These are phyloP conservation scores for Erpobdella octoculata DNA, from an alignment of 2,888 invertebrate species.

Conservation along the genomic window DNA sequence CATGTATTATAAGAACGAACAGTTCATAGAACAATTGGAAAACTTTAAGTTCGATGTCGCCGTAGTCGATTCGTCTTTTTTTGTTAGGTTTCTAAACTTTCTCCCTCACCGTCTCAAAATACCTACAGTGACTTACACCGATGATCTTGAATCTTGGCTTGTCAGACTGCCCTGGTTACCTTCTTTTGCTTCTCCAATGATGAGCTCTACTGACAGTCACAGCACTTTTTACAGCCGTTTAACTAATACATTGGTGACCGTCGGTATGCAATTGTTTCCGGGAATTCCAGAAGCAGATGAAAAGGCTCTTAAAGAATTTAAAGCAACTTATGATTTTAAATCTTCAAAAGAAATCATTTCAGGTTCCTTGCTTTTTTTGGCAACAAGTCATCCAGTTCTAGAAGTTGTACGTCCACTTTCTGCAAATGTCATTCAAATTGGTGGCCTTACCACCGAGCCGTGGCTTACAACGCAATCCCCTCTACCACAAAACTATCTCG, in stretches of 20 bases:
- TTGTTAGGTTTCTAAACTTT: constrained; percentile 22
- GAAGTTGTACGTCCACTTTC: constrained; percentile 15
- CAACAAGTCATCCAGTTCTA: constrained; percentile 7
- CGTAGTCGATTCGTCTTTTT: constrained; percentile 22
- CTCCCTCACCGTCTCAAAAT: constrained; percentile 27
- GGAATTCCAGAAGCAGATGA: not conserved
- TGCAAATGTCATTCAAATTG: constrained; percentile 27
- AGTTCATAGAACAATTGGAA: constrained; percentile 6
- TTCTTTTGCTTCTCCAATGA: constrained; percentile 23
- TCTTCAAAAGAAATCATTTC: constrained; percentile 20
- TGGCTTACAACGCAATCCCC: not conserved
- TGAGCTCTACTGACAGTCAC: not conserved
- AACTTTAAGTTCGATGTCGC: constrained; percentile 21
- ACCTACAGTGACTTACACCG: constrained; percentile 22
- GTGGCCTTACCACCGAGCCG: constrained; percentile 24
- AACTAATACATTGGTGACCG: not conserved
- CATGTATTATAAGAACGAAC: constrained; percentile 19
- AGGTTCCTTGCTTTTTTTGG: constrained; percentile 23
- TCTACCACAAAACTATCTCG: not conserved
- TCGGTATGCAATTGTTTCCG: not conserved
- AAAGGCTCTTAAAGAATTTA: constrained; percentile 15
- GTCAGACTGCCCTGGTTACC: constrained; percentile 26
- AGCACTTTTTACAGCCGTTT: not conserved
- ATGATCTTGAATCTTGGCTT: constrained; percentile 25
- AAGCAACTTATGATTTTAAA: constrained; percentile 16